A percentile compares a stretch with the other conserved stretches of the same genome.
These are phyloP conservation scores for Lissocephala sabroskyi DNA, from an alignment of 2,888 invertebrate species.

Conservation along the genomic window DNA sequence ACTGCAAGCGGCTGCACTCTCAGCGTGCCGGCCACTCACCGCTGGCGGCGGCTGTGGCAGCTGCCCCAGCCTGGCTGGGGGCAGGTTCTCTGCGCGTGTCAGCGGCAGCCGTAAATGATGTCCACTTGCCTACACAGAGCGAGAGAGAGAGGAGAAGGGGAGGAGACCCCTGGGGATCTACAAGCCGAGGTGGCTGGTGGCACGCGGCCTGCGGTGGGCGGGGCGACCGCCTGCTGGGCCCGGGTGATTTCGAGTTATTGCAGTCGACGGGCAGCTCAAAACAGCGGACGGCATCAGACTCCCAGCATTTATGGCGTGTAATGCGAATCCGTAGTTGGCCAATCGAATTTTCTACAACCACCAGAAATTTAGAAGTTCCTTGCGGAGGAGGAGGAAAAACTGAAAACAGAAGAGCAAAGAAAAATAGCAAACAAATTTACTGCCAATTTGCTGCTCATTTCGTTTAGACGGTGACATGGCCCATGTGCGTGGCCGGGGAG, in stretches of 20 bases:
- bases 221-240: slow-evolving; percentile 46
- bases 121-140: slow-evolving; percentile 26
- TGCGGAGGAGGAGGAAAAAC: slow-evolving; percentile 5
- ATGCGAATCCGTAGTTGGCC: slow-evolving; percentile 40
- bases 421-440: slow-evolving; percentile 63
- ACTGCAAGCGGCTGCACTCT: slow-evolving; percentile 31
- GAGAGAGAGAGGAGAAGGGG: not conserved
- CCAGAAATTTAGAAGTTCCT: slow-evolving; percentile 34
- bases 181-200: not conserved
- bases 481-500: slow-evolving; percentile 26
- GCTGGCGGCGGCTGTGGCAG: slow-evolving; percentile 32
- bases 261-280: slow-evolving; percentile 15
- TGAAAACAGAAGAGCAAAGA: slow-evolving; percentile 38
- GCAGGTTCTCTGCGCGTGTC: slow-evolving; percentile 49
- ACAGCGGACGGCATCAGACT: slow-evolving; percentile 5
- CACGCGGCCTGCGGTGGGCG: slow-evolving; percentile 7
- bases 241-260: slow-evolving; percentile 63
- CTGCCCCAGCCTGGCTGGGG: slow-evolving; percentile 33
- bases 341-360: slow-evolving; percentile 48
- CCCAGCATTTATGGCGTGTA: slow-evolving; percentile 43
- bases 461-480: slow-evolving; percentile 62
- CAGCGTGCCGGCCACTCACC: slow-evolving; percentile 2
- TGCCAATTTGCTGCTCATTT: slow-evolving; percentile 64
- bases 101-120: slow-evolving; percentile 56
- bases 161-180: slow-evolving; percentile 18